phyloP scores from a whole-genome alignment of 2,888 invertebrate genomes.

The Petrophora chlorosata region DNA sequence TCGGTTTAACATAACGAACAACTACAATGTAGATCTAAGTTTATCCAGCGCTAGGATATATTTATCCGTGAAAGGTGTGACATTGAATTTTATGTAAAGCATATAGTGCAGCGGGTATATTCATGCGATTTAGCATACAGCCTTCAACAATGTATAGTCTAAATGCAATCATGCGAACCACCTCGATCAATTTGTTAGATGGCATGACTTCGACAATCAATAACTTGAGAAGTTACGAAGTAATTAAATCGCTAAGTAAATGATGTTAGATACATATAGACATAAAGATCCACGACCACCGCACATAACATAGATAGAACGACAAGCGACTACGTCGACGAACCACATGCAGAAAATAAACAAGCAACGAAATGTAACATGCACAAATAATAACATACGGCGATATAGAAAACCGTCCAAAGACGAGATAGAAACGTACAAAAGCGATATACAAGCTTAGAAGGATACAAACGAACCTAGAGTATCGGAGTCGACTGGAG shows the following conservation, averaged over 20 bases:
- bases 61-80: too few species aligned
- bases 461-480: slow-evolving; percentile 63
- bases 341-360: slow-evolving; percentile 13
- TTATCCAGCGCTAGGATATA: too few species aligned
- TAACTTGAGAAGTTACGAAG: too few species aligned
- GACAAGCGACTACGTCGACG: slow-evolving; percentile 7
- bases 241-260: too few species aligned
- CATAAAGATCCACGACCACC: background rate
- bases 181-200: too few species aligned
- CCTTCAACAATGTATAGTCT: background rate
- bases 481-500: slow-evolving; percentile 67
- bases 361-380: slow-evolving; percentile 17
- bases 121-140: too few species aligned
- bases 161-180: background rate
- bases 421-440: background rate
- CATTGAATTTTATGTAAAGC: too few species aligned
- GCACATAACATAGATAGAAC: background rate
- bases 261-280: too few species aligned
- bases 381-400: slow-evolving; percentile 4
- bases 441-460: background rate
- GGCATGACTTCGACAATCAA: too few species aligned
- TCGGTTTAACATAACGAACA: too few species aligned
- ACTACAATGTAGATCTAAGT: too few species aligned
- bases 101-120: too few species aligned
- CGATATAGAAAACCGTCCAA: background rate